phyloP scores from a whole-genome alignment of 2,888 invertebrate species.

The Sinelater perroti region DNA sequence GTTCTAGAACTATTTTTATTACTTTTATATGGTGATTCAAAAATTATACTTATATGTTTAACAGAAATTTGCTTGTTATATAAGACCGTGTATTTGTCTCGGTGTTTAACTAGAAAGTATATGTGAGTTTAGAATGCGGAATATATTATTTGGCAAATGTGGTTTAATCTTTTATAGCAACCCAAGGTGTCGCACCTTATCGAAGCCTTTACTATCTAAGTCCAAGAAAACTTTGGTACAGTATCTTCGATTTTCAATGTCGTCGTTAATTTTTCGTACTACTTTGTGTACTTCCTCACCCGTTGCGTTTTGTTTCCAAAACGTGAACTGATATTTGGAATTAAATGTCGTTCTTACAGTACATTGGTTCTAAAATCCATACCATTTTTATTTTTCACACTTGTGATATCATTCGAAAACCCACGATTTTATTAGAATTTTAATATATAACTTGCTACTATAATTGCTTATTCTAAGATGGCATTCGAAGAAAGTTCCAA shows the following conservation, averaged over 20 bases:
- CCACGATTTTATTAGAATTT: too few relatives aligned
- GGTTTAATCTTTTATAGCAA: constrained; percentile 16
- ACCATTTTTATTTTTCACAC: too few relatives aligned
- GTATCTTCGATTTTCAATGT: constrained; percentile 9
- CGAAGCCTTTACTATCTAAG: constrained; percentile 12
- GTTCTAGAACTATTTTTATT: too few relatives aligned
- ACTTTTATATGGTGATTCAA: too few relatives aligned
- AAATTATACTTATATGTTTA: too few relatives aligned
- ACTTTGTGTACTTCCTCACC: constrained; percentile 16
- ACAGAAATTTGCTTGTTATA: too few relatives aligned
- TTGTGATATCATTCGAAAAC: too few relatives aligned
- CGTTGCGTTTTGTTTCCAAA: constrained; percentile 5
- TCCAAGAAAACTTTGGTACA: constrained; percentile 8
- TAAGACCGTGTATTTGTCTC: too few relatives aligned
- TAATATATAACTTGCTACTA: too few relatives aligned
- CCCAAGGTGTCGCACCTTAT: constrained; percentile 8
- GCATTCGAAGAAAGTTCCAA: too few relatives aligned
- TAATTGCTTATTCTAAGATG: too few relatives aligned
- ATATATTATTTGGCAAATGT: constrained; percentile 5
- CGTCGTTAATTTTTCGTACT: constrained; percentile 11
- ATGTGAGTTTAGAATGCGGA: constrained; percentile 14
- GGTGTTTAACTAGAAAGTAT: too few relatives aligned
- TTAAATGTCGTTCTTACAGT: neutral
- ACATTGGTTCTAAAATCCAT: constrained; percentile 23
- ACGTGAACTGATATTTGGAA: constrained; percentile 9